Conservation (phyloP, 2,113 vertebrate species). For the Dermatemys mawii region DNA sequence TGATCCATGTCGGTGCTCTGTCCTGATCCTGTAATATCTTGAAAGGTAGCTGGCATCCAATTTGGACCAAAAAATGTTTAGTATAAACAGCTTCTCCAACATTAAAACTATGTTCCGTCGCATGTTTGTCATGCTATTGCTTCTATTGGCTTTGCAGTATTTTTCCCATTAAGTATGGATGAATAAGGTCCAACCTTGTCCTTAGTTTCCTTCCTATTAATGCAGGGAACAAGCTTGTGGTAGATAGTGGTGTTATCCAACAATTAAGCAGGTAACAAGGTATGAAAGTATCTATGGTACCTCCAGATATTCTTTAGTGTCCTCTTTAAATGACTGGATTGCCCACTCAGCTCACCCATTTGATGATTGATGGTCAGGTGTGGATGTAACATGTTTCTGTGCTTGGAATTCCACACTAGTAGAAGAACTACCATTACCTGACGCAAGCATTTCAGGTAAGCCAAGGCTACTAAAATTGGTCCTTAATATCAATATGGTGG, state of each 20-base stretch:
- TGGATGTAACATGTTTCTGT: constrained; percentile 9
- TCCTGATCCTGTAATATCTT: too few species aligned
- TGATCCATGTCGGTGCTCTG: neutral
- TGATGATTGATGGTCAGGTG: neutral
- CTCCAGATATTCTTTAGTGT: neutral
- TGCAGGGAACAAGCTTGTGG: neutral
- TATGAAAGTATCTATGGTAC: neutral
- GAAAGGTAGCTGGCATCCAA: too few species aligned
- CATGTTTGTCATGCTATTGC: neutral
- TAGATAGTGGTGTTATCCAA: constrained; percentile 14
- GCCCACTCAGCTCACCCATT: neutral
- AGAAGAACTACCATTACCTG: neutral
- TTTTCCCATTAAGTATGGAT: neutral
- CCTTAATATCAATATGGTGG: neutral
- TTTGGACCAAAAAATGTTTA: too few species aligned
- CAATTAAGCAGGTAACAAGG: constrained; percentile 13
- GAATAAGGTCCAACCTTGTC: neutral
- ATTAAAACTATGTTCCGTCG: neutral
- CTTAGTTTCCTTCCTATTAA: neutral
- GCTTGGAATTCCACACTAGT: neutral
- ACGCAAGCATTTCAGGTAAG: neutral
- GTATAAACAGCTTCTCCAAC: neutral
- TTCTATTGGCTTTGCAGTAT: neutral
- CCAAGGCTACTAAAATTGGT: neutral
- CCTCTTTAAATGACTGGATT: neutral